Conservation (phyloP, 1,140 invertebrate genomes). For the Choristoneura fumiferana region DNA sequence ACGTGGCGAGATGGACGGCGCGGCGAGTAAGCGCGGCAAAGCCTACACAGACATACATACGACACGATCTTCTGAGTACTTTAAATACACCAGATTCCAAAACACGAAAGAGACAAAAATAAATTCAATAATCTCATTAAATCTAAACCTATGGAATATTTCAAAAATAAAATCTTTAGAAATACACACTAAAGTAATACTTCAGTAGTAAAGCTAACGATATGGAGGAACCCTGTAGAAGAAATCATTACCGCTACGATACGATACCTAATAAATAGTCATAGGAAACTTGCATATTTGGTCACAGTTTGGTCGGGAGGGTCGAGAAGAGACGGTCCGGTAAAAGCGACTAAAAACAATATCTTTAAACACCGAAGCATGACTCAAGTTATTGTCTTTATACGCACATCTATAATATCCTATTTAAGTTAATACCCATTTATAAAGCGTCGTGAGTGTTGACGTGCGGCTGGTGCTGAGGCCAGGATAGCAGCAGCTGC, state of each 20-base stretch:
- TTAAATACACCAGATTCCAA: neutral
- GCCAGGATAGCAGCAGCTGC: conserved; percentile 77
- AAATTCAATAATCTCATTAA: conserved; percentile 44
- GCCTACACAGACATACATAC: neutral
- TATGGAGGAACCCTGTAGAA: conserved; percentile 77
- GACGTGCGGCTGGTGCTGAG: conserved; percentile 44
- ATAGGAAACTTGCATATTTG: conserved; percentile 63
- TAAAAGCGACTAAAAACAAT: conserved; percentile 55
- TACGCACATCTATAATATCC: conserved; percentile 34
- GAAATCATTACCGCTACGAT: conserved; percentile 55
- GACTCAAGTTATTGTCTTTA: conserved; percentile 53
- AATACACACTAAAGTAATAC: conserved; percentile 65
- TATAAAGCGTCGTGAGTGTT: conserved; percentile 57
- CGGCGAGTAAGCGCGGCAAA: neutral
- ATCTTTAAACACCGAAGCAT: conserved; percentile 41
- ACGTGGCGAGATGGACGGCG: conserved; percentile 5
- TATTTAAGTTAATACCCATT: conserved; percentile 53
- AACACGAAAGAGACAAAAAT: conserved; percentile 35
- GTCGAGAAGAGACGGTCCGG: conserved; percentile 42
- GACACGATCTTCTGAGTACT: neutral
- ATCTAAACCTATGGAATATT: conserved; percentile 66
- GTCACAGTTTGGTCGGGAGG: conserved; percentile 63
- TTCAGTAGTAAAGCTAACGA: conserved; percentile 74
- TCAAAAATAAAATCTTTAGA: conserved; percentile 50
- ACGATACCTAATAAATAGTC: conserved; percentile 53